A percentile compares a stretch with the other conserved stretches of the same genome.
These are phyloP conservation scores for Hyposmocoma kahamanoa DNA, from an alignment of 1,140 invertebrate genomes.

Conservation along the genomic window DNA sequence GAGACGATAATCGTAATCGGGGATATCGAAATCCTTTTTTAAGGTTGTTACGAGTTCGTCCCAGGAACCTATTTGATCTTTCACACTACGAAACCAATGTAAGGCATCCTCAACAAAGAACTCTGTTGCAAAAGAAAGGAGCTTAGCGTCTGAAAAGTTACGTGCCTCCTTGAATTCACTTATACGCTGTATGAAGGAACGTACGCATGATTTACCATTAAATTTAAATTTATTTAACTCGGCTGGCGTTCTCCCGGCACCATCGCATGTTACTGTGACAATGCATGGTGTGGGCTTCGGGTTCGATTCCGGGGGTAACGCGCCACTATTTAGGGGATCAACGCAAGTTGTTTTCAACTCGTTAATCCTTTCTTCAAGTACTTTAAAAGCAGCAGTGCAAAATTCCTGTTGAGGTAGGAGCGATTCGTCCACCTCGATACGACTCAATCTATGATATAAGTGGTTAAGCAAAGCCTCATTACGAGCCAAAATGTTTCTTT, in stretches of 20 bases:
- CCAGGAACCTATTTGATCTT: slow-evolving; percentile 18
- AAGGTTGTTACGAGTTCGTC: slow-evolving; percentile 18
- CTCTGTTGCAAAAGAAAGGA: slow-evolving; percentile 21
- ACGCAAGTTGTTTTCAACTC: neutral
- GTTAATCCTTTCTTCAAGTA: neutral
- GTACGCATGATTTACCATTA: slow-evolving; percentile 21
- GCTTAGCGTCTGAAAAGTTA: slow-evolving; percentile 14
- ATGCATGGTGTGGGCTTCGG: neutral
- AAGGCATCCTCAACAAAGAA: slow-evolving; percentile 33
- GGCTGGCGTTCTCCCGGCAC: neutral
- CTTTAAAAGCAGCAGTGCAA: neutral
- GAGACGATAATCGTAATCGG: slow-evolving; percentile 33
- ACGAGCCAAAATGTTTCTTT: neutral
- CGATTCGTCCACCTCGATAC: neutral
- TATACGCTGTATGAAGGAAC: slow-evolving; percentile 29
- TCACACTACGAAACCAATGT: slow-evolving; percentile 26
- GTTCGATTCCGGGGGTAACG: neutral
- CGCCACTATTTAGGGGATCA: neutral
- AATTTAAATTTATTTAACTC: slow-evolving; percentile 22
- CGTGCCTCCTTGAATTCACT: slow-evolving; percentile 22
- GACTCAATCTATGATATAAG: slow-evolving; percentile 1
- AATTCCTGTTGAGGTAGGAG: neutral
- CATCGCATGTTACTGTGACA: slow-evolving; percentile 19
- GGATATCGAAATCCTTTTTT: slow-evolving; percentile 24
- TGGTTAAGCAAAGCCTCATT: neutral